Conservation (phyloP, 2,113 vertebrate species). For the Procavia capensis region DNA sequence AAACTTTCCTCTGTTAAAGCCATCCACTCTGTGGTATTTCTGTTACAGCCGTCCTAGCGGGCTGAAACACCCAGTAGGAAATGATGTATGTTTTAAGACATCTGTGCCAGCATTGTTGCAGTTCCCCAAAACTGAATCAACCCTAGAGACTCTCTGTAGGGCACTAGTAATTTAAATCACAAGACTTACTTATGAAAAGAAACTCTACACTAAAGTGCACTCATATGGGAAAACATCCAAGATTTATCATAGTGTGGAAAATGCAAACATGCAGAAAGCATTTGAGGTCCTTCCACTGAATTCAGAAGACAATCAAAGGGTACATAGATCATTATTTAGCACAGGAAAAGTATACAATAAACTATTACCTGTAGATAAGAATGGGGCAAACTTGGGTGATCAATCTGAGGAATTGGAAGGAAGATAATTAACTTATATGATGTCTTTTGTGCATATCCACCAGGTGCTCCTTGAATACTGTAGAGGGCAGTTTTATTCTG, state of each 20-base stretch:
- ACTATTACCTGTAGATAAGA: neutral
- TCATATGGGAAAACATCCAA: neutral
- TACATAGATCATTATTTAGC: neutral
- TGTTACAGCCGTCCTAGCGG: too few relatives aligned
- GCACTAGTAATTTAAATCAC: neutral
- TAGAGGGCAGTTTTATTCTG: too few relatives aligned
- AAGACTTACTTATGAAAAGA: neutral
- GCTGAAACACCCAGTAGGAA: too few relatives aligned
- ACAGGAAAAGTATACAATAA: neutral
- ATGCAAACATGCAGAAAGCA: neutral
- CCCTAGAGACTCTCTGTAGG: neutral
- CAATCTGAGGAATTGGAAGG: neutral
- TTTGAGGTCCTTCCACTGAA: neutral
- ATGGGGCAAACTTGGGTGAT: neutral
- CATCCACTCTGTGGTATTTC: too few relatives aligned
- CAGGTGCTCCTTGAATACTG: too few relatives aligned
- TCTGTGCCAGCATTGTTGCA: too few relatives aligned
- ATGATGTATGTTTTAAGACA: too few relatives aligned
- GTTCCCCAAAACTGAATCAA: neutral
- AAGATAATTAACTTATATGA: neutral
- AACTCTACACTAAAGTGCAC: neutral
- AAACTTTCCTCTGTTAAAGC: too few relatives aligned
- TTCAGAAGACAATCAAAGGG: neutral
- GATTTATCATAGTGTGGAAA: neutral
- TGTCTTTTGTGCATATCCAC: too few relatives aligned